Evolutionary conservation across 1,140 invertebrate genomes (phyloP).

Genomic region (Anagrus nilaparvatae): DNA sequence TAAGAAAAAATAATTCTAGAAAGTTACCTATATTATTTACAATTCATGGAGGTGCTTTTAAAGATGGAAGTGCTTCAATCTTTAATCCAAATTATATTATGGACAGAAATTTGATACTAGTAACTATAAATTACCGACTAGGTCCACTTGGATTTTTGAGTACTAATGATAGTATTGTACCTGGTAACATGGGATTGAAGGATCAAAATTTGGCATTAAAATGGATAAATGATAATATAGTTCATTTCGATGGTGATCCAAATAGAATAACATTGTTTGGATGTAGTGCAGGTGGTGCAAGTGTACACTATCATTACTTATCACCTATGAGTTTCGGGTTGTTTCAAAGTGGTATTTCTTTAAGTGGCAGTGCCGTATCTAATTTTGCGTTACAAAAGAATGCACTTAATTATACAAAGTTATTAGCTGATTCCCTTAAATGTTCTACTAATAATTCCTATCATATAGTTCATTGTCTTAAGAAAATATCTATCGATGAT

Average conservation of each 20-base stretch:
- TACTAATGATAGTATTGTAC: neutral
- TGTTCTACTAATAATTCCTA: too few relatives aligned
- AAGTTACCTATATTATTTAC: slow-evolving; percentile 2
- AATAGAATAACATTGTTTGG: neutral
- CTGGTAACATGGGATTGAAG: slow-evolving; percentile 6
- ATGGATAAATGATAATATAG: slow-evolving; percentile 2
- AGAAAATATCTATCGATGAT: too few relatives aligned
- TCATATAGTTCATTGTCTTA: too few relatives aligned
- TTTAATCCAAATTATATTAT: neutral
- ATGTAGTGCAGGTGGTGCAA: slow-evolving; percentile 1
- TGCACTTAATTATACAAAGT: too few relatives aligned
- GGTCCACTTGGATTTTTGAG: slow-evolving; percentile 5
- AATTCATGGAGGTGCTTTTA: slow-evolving; percentile 3
- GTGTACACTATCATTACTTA: slow-evolving; percentile 7
- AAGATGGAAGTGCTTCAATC: neutral
- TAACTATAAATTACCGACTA: slow-evolving; percentile 2
- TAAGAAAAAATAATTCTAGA: neutral
- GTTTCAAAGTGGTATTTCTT: slow-evolving; percentile 48
- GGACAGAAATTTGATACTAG: slow-evolving; percentile 3
- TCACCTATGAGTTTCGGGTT: slow-evolving; percentile 2
- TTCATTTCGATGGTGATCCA: neutral
- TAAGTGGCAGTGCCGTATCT: slow-evolving; percentile 67
- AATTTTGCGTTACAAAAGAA: too few relatives aligned
- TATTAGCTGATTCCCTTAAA: too few relatives aligned
- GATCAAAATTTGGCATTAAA: slow-evolving; percentile 1